These are phyloP conservation scores for Stenoptilia bipunctidactyla DNA, from an alignment of 2,888 invertebrate genomes.

Conservation along the genomic window DNA sequence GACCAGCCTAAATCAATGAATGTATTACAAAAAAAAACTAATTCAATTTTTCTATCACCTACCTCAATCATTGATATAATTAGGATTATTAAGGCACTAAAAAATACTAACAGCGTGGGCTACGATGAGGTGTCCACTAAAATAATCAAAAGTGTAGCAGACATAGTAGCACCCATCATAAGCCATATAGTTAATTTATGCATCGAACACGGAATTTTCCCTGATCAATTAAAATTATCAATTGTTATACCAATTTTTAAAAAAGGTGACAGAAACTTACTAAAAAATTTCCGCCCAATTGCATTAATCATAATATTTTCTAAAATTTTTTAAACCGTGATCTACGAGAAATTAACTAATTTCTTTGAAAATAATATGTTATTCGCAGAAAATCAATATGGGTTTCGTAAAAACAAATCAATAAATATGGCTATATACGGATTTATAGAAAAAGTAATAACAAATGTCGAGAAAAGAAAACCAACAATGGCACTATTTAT, in stretches of 20 bases:
- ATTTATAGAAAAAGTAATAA: background rate
- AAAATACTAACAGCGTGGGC: slow-evolving; percentile 1
- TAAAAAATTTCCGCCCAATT: background rate
- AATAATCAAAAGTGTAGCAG: background rate
- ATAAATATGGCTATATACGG: background rate
- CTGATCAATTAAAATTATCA: slow-evolving; percentile 1
- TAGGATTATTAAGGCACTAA: background rate
- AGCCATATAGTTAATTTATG: slow-evolving; percentile 1
- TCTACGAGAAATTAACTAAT: background rate
- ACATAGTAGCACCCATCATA: background rate
- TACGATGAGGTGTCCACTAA: slow-evolving; percentile 1
- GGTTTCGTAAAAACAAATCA: background rate
- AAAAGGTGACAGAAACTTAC: background rate
- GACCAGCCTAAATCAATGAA: too few species aligned
- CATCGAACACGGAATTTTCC: slow-evolving; percentile 3
- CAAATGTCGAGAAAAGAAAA: background rate
- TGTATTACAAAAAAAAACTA: background rate
- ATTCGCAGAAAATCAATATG: background rate
- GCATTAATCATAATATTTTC: background rate
- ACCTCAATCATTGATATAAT: background rate
- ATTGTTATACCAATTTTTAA: background rate
- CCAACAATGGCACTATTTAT: background rate
- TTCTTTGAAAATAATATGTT: background rate
- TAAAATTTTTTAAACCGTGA: background rate
- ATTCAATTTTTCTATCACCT: slow-evolving; percentile 3